Base-by-base conservation (phyloP, 2,113 vertebrate genomes). In the Pogonocichla stellata region DNA sequence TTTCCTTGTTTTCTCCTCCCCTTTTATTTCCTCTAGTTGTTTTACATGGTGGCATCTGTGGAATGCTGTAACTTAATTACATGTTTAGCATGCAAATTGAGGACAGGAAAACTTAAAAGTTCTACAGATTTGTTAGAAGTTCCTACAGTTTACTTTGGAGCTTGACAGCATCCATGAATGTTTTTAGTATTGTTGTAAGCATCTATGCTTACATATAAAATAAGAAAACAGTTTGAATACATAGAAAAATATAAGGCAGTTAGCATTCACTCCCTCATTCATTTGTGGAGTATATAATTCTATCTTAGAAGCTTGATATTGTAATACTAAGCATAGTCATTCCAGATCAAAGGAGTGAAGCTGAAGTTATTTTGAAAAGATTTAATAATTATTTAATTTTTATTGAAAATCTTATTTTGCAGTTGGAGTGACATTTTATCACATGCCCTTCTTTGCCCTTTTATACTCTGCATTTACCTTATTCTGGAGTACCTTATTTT, bases 1-100 rank as follows among this genome's bases (percentile, higher is more conserved):
- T 88, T 72, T 82, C 47, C 62, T 78, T 84, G 61, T 91, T 96
- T 90, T 88, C 65, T 56, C 69, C 31, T 75, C 89, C 80, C 54
- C 26, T 87, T 95, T 91, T 93, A 25, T 85, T 89, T 87, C 31
- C 47, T 73, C 16, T 71, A 2, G 40, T 80, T 82, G 60, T 84
- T 93, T 86, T 56, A 89, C 61, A 26, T 45, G 40, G 61, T 88
- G 61, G 34, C 81, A 86, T 95, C 80, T 88, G 66, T 86, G 73
- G 47, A 73, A 84, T 65, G 73, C 11, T 71, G 61, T 34, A 36
- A 62, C 74, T 90, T 85, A 84, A 87, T 93, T 66, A 28, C 42
- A 31, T 40, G n/a, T 89, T 95, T 94, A 88, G 50, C 54, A 22
- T 89, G 47, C 36, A 95, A 85, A 90, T 62, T 85, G 72, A 77